phyloP scores from a whole-genome alignment of 2,113 vertebrate genomes.

The Conger conger region DNA sequence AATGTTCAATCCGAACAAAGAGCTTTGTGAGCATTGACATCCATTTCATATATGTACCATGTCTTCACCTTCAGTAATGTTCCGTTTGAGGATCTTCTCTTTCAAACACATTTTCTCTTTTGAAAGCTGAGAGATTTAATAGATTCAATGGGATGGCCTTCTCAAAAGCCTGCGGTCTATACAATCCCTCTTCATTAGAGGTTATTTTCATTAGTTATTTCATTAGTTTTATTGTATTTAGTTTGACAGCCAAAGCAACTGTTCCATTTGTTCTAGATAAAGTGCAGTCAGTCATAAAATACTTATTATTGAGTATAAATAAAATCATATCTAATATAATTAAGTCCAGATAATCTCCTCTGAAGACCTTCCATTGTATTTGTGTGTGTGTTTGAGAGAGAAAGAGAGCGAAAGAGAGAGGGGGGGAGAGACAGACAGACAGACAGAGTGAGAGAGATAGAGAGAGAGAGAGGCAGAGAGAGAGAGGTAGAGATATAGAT shows the following conservation, averaged over 20 bases:
- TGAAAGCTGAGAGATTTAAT: background rate
- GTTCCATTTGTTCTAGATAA: slow-evolving; percentile 91
- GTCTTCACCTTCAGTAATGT: background rate
- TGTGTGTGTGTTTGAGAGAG: slow-evolving; percentile 22
- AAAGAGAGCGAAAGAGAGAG: slow-evolving; percentile 21
- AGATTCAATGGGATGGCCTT: background rate
- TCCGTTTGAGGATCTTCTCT: background rate
- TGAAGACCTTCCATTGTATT: slow-evolving; percentile 71
- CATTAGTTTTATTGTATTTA: background rate
- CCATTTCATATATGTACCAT: background rate
- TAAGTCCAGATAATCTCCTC: slow-evolving; percentile 86
- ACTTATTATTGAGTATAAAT: slow-evolving; percentile 93
- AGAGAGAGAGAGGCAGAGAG: background rate
- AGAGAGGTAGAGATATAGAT: slow-evolving; percentile 6
- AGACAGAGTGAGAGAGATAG: slow-evolving; percentile 33
- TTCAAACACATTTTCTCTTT: background rate
- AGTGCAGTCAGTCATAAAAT: slow-evolving; percentile 95
- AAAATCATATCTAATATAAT: slow-evolving; percentile 95
- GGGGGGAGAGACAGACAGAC: slow-evolving; percentile 41
- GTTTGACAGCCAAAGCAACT: slow-evolving; percentile 47
- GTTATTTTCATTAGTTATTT: background rate
- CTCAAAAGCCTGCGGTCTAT: background rate
- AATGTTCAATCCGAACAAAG: background rate
- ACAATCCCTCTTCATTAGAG: background rate
- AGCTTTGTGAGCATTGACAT: background rate